Conservation (phyloP, 2,797 vertebrate genomes). For the Pogonophryne albipinna region DNA sequence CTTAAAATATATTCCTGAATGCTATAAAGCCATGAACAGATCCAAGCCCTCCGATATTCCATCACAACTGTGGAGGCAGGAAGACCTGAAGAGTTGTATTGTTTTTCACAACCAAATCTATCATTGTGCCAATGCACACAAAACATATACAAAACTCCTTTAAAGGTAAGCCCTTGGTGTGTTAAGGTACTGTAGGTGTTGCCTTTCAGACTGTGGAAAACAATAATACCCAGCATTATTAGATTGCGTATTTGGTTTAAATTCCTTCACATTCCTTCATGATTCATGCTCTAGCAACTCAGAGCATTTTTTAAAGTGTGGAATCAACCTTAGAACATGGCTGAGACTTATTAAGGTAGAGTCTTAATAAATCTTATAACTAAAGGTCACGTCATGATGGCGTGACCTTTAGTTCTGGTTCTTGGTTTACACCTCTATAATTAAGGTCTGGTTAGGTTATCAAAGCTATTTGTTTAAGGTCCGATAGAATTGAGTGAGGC, state of each 20-base stretch:
- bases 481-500: not conserved
- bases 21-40: not conserved
- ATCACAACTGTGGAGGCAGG: not conserved
- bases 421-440: not conserved
- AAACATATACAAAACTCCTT: not conserved
- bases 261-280: not conserved
- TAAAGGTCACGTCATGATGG: no score
- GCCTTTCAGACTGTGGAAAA: not conserved
- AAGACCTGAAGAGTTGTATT: not conserved
- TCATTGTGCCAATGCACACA: not conserved
- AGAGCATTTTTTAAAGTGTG: no score
- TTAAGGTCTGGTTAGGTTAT: slow-evolving; percentile 1
- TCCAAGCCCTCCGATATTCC: not conserved
- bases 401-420: no score
- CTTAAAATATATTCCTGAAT: slow-evolving; percentile 14
- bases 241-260: not conserved
- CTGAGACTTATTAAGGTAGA: no score
- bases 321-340: no score
- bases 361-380: not conserved
- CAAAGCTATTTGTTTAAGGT: not conserved
- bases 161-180: not conserved
- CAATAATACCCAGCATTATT: not conserved
- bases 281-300: no score
- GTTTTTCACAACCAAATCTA: not conserved
- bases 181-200: not conserved